phyloP scores from a whole-genome alignment of 1,140 invertebrate genomes.

The Drosophila jambulina region DNA sequence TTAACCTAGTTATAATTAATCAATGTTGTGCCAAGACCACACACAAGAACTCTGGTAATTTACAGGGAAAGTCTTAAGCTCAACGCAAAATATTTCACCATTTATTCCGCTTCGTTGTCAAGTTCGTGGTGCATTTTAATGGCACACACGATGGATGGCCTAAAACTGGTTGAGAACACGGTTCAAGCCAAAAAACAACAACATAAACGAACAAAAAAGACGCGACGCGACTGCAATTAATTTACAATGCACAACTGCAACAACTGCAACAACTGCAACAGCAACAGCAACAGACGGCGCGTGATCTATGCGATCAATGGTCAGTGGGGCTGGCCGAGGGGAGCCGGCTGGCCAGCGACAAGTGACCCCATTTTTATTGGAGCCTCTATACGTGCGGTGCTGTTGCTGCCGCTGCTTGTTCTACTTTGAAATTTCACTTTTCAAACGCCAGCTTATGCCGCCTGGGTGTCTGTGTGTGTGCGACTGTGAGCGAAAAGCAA shows the following conservation, averaged over 20 bases:
- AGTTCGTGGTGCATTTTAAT: constrained; percentile 79
- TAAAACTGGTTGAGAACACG: constrained; percentile 65
- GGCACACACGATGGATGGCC: constrained; percentile 66
- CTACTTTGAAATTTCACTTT: constrained; percentile 82
- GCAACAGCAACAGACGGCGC: constrained; percentile 55
- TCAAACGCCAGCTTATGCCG: constrained; percentile 54
- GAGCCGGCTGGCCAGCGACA: constrained; percentile 63
- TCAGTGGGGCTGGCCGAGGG: constrained; percentile 9
- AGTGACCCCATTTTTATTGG: constrained; percentile 80
- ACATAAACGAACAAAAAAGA: constrained; percentile 26
- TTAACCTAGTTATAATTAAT: neutral
- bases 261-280: constrained; percentile 38
- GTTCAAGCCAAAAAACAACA: constrained; percentile 40
- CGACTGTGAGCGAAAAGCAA: constrained; percentile 33
- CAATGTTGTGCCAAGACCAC: neutral
- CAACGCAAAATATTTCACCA: constrained; percentile 30
- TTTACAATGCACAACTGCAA: constrained; percentile 66
- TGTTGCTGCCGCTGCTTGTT: constrained; percentile 58
- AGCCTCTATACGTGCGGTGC: constrained; percentile 64
- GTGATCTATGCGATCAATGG: constrained; percentile 68
- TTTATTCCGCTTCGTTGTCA: constrained; percentile 58
- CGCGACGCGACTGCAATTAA: constrained; percentile 80
- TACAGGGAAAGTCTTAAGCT: constrained; percentile 47
- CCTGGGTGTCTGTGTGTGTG: constrained; percentile 14
- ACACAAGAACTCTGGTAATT: constrained; percentile 4